Base-by-base conservation (phyloP, 1,140 invertebrate species). In the Galleria mellonella region DNA sequence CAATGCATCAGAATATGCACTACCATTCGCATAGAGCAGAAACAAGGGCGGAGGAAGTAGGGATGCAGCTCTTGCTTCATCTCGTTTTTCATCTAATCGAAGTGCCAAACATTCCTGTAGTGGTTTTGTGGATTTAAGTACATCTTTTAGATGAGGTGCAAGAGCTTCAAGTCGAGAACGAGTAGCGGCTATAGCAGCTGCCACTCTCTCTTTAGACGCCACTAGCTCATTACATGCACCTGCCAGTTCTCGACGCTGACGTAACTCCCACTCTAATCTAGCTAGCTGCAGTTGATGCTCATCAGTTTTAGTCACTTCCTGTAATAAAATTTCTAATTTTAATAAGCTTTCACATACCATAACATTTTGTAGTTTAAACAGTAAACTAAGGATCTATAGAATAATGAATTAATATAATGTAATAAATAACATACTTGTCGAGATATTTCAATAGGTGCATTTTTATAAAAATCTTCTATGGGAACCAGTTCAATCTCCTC, bases 231-330 rank as follows among this genome's bases (percentile, higher is more conserved):
- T 91, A 57, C 95, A 94, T 10, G 94, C 87, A 32, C 90, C 88
- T 8, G 96, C 90, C 11, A 97, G 81, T 58, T 95, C 90, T 79
- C 96, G 95, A 28, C 97, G 88, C 73, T 98, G 94, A n/a, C 92
- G 91, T 10, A 98, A 86, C 74, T 98, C 97, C 92, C 95, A 98
- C 70, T 98, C 94, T 5, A 99, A 82, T 49, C 96, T 90, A 33
- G 96, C 95, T 40, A 98, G 79, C 68, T 93, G 93, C 40, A 93
- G 83, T 66, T 94, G 91, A 88, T 99, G 96, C 32, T 89, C 74
- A 88, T 94, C 90, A 45, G 77, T 78, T 57, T 89, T 88, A 10
- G 92, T 93, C 27, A 90, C 57, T 48, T 91, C 88, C 92, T 94
- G 55, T 48, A 65, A 83, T 45, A 51, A 47, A 67, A 32, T 62